Percentiles rank a stretch among this genome's conserved stretches.
Evolutionary conservation across 2,797 vertebrate species (phyloP).

Genomic region (Florisuga fusca): DNA sequence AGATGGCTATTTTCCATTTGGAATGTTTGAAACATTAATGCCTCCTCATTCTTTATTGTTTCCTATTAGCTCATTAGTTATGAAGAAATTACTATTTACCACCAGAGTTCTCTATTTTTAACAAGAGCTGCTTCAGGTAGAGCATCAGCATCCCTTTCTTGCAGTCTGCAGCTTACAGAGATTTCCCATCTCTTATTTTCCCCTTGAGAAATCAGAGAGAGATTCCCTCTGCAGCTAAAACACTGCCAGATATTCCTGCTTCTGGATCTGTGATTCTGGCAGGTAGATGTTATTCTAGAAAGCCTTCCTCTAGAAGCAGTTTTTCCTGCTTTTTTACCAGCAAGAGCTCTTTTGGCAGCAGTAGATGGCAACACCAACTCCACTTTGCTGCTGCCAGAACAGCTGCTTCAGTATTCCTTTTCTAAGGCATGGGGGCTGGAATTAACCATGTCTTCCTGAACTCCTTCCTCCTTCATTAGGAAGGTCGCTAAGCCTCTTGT

Average conservation of each 20-base stretch:
- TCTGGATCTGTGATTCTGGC: background rate
- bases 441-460: background rate
- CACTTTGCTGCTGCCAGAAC: background rate
- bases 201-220: background rate
- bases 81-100: background rate
- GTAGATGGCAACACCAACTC: background rate
- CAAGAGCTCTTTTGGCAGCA: background rate
- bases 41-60: background rate
- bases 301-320: background rate
- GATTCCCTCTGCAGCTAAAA: background rate
- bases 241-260: background rate
- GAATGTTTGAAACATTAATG: background rate
- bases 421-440: background rate
- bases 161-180: background rate
- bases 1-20: background rate
- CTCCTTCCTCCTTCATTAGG: background rate
- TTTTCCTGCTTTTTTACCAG: background rate
- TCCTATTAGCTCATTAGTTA: background rate
- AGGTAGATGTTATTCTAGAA: background rate
- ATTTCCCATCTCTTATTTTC: background rate
- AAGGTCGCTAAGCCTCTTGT: too few species aligned
- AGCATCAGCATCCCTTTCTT: background rate
- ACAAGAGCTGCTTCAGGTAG: constrained; percentile 17
- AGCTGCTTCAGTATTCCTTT: background rate
- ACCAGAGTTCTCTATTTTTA: background rate